A percentile compares a stretch with the other conserved stretches of the same genome.
Conservation (phyloP, 2,113 vertebrate genomes). For the Asarcornis scutulata region DNA sequence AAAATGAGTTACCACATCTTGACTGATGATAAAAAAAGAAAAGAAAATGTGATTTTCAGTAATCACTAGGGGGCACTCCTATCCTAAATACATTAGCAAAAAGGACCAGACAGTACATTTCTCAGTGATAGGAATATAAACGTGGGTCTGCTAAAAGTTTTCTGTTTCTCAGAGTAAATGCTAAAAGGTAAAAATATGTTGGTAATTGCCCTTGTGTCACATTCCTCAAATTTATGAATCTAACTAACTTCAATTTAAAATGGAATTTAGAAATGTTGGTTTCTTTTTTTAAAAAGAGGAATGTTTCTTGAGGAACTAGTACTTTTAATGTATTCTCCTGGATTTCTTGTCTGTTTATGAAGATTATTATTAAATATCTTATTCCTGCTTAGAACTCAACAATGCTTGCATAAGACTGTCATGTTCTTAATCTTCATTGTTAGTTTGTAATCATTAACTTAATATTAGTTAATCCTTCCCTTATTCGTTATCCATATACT, state of each 20-base stretch:
- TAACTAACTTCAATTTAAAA: background rate
- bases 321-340: background rate
- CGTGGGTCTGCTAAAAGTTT: background rate
- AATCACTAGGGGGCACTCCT: slow-evolving; percentile 59
- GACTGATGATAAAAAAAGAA: no score
- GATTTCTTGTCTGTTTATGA: background rate
- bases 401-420: background rate
- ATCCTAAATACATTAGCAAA: background rate
- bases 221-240: background rate
- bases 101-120: no score
- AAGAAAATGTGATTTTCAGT: background rate
- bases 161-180: background rate
- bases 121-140: background rate
- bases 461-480: slow-evolving; percentile 2
- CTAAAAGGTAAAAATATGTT: background rate
- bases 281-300: background rate
- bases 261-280: background rate
- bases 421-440: background rate
- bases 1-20: background rate
- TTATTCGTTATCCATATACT: background rate
- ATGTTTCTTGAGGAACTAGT: background rate
- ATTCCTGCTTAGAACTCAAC: background rate
- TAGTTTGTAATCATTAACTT: slow-evolving; percentile 15
- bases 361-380: slow-evolving; percentile 6
- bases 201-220: background rate